A percentile compares a stretch with the other conserved stretches of the same genome.
These are phyloP conservation scores for Dysdera silvatica DNA, from an alignment of 1,140 invertebrate genomes.

Conservation along the genomic window DNA sequence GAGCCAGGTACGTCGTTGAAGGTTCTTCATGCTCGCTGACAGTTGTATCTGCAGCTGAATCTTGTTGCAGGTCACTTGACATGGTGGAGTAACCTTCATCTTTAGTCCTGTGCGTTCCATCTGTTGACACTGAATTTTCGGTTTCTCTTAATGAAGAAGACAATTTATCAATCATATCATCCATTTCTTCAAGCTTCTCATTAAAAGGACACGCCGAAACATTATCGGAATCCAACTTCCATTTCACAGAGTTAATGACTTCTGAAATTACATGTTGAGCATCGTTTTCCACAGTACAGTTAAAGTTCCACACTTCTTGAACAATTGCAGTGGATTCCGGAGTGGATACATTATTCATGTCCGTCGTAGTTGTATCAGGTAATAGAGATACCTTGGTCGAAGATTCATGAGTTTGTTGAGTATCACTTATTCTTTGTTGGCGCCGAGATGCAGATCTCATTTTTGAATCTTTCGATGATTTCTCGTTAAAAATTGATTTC, in stretches of 20 bases:
- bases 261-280: too few relatives aligned
- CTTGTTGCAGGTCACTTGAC: conserved; percentile 72
- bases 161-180: too few relatives aligned
- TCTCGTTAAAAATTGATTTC: too few relatives aligned
- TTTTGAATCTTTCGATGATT: too few relatives aligned
- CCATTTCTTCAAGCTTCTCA: too few relatives aligned
- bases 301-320: conserved; percentile 23
- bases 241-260: too few relatives aligned
- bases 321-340: background rate
- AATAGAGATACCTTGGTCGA: background rate
- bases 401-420: background rate
- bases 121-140: conserved; percentile 11
- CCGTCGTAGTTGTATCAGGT: too few relatives aligned
- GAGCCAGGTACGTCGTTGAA: conserved; percentile 12
- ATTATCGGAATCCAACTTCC: too few relatives aligned
- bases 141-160: too few relatives aligned
- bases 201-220: too few relatives aligned
- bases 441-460: conserved; percentile 40
- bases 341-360: too few relatives aligned
- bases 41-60: conserved; percentile 22
- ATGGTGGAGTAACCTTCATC: conserved; percentile 84
- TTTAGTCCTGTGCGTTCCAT: conserved; percentile 49
- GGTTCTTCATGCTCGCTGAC: conserved; percentile 15
- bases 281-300: conserved; percentile 5
- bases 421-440: conserved; percentile 17